phyloP scores from a whole-genome alignment of 2,888 invertebrate genomes.

The Aphrophora alni region DNA sequence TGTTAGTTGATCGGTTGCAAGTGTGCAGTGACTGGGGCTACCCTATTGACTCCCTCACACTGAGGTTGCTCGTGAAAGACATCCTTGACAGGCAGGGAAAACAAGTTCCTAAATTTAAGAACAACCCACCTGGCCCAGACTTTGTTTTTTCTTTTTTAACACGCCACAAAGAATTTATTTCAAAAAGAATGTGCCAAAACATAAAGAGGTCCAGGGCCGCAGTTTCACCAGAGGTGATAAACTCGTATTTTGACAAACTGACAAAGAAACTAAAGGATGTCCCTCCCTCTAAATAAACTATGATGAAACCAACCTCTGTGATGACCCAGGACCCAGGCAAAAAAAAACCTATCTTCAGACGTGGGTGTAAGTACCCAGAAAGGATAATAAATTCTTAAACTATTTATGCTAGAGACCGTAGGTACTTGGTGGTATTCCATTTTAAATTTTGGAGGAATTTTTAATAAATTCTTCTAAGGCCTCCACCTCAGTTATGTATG shows the following conservation, averaged over 20 bases:
- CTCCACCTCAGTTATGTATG: slow-evolving; percentile 45
- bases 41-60: background rate
- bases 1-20: background rate
- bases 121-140: slow-evolving; percentile 47
- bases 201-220: slow-evolving; percentile 49
- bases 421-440: no score
- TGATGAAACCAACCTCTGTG: slow-evolving; percentile 53
- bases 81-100: slow-evolving; percentile 47
- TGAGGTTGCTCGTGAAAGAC: slow-evolving; percentile 41
- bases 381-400: slow-evolving; percentile 43
- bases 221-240: slow-evolving; percentile 45
- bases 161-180: slow-evolving; percentile 43
- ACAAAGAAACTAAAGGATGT: slow-evolving; percentile 41
- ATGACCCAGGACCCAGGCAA: slow-evolving; percentile 54
- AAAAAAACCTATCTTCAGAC: slow-evolving; percentile 35
- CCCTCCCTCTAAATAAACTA: slow-evolving; percentile 49
- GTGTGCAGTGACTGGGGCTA: slow-evolving; percentile 19
- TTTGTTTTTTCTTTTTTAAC: slow-evolving; percentile 46
- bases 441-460: no score
- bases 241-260: slow-evolving; percentile 49
- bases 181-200: slow-evolving; percentile 42
- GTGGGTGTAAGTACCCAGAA: slow-evolving; percentile 44
- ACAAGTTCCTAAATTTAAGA: slow-evolving; percentile 44
- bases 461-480: slow-evolving; percentile 44
- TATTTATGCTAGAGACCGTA: no score